Conservation (phyloP, 1,140 invertebrate species). For the Caenorhabditis briggsae region DNA sequence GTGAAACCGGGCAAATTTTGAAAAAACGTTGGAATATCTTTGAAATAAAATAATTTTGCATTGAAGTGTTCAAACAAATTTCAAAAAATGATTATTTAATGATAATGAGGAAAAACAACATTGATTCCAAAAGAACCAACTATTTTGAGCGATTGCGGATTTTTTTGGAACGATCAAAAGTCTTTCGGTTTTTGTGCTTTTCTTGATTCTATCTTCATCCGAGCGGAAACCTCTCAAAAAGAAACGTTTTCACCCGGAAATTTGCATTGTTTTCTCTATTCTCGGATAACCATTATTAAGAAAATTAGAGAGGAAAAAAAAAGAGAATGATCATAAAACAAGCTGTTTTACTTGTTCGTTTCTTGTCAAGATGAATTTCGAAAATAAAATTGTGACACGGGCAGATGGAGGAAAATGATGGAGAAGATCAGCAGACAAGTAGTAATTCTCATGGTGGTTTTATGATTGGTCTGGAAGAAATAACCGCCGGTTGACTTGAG, state of each 20-base stretch:
- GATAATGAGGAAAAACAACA: too few species aligned
- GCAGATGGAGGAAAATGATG: neutral
- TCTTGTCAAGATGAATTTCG: neutral
- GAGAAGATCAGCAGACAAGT: neutral
- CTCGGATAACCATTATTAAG: slow-evolving; percentile 39
- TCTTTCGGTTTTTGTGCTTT: neutral
- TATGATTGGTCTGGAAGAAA: too few species aligned
- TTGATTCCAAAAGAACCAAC: neutral
- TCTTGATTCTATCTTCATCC: neutral
- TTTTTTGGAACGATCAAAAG: slow-evolving; percentile 8
- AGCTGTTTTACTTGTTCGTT: slow-evolving; percentile 28
- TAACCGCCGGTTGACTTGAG: too few species aligned
- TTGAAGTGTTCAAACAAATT: too few species aligned
- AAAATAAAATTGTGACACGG: slow-evolving; percentile 5
- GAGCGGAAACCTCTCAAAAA: neutral
- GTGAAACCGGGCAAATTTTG: too few species aligned
- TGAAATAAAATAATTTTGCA: too few species aligned
- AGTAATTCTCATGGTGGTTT: too few species aligned
- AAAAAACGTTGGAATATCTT: too few species aligned
- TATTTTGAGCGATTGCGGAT: neutral
- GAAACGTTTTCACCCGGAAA: neutral
- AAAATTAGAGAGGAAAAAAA: neutral
- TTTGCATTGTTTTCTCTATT: slow-evolving; percentile 19
- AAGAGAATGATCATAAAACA: slow-evolving; percentile 41
- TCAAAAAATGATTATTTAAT: too few species aligned